phyloP scores from a whole-genome alignment of 2,888 invertebrate species.

The Ophion obscuratus region DNA sequence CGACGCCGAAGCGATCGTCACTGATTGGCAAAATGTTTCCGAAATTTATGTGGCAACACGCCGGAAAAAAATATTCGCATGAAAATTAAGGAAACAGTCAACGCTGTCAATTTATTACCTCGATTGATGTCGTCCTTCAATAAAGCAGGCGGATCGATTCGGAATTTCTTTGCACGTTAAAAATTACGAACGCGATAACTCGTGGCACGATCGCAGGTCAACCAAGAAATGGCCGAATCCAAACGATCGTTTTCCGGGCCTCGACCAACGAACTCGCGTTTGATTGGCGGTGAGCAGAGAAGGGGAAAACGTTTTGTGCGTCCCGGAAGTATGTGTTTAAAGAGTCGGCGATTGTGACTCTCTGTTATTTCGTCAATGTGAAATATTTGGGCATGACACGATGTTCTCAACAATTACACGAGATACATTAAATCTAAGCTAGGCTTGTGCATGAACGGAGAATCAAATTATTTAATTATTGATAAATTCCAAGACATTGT shows the following conservation, averaged over 20 bases:
- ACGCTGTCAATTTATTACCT: slow-evolving; percentile 49
- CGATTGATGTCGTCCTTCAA: slow-evolving; percentile 29
- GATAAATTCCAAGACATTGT: neutral
- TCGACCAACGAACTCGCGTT: neutral
- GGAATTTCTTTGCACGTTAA: slow-evolving; percentile 40
- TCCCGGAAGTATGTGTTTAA: slow-evolving; percentile 20
- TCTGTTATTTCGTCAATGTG: neutral
- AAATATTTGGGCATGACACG: neutral
- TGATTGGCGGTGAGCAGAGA: neutral
- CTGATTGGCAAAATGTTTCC: neutral
- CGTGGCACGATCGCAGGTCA: slow-evolving; percentile 26
- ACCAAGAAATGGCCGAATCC: slow-evolving; percentile 62
- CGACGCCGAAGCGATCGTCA: neutral
- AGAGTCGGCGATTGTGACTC: neutral
- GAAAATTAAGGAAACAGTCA: neutral
- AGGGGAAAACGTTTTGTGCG: slow-evolving; percentile 19
- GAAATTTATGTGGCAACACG: neutral
- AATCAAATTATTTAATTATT: neutral
- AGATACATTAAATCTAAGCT: neutral
- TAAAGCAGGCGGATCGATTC: slow-evolving; percentile 45
- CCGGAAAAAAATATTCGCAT: slow-evolving; percentile 29
- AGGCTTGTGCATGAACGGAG: neutral
- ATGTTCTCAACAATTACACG: neutral
- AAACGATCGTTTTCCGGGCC: neutral
- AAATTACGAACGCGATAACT: neutral